Conservation (phyloP, 1,140 invertebrate species). For the Drosophila triauraria region DNA sequence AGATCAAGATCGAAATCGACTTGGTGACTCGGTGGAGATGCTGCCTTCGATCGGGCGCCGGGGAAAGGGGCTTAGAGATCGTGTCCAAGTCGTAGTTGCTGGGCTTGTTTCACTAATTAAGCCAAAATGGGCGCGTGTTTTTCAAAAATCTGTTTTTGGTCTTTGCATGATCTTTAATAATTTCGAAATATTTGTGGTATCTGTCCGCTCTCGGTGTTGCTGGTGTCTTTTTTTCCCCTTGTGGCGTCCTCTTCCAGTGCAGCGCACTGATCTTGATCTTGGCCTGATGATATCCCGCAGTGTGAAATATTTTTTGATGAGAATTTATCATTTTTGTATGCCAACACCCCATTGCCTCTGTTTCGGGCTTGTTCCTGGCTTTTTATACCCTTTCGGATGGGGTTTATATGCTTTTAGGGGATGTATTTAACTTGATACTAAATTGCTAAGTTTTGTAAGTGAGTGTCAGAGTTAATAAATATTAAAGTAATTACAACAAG, state of each 20-base stretch:
- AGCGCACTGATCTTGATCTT: conserved; percentile 58
- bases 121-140: conserved; percentile 78
- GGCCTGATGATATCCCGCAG: conserved; percentile 74
- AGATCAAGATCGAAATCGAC: conserved; percentile 71
- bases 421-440: too few relatives aligned
- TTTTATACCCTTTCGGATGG: conserved; percentile 1
- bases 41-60: background rate
- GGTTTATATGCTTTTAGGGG: too few relatives aligned
- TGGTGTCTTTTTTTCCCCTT: conserved; percentile 2
- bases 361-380: conserved; percentile 10
- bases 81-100: conserved; percentile 56
- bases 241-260: conserved; percentile 48
- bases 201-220: conserved; percentile 23
- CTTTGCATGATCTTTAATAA: conserved; percentile 83
- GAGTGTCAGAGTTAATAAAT: too few relatives aligned
- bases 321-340: conserved; percentile 78
- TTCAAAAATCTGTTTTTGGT: conserved; percentile 47
- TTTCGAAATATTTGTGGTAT: conserved; percentile 74
- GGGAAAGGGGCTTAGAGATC: conserved; percentile 33
- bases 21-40: conserved; percentile 12
- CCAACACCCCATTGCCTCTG: conserved; percentile 60
- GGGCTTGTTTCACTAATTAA: conserved; percentile 81
- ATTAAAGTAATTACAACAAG: too few relatives aligned
- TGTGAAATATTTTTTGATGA: conserved; percentile 83
- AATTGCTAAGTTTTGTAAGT: too few relatives aligned